Percentiles rank a stretch among this genome's conserved stretches.
phyloP scores from a whole-genome alignment of 2,888 invertebrate genomes.

The Lypha dubia region DNA sequence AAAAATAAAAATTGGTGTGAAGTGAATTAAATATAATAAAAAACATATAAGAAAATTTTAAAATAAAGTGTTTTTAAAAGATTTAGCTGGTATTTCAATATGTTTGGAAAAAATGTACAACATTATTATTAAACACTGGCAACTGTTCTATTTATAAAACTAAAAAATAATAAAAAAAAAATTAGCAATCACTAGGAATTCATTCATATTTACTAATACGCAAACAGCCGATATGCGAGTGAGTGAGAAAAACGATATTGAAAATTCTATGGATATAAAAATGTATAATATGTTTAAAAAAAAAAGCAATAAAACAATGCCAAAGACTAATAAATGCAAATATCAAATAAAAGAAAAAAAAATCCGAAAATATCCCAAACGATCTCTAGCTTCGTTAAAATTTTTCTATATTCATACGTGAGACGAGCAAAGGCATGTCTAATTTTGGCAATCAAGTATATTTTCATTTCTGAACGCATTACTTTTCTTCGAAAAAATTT shows the following conservation, averaged over 20 bases:
- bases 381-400: conserved; percentile 37
- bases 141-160: conserved; percentile 71
- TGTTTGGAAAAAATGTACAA: conserved; percentile 15
- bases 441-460: conserved; percentile 80
- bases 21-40: conserved; percentile 1
- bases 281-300: conserved; percentile 40
- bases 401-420: conserved; percentile 38
- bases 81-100: conserved; percentile 33
- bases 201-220: conserved; percentile 47
- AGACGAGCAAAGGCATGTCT: conserved; percentile 76
- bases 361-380: conserved; percentile 30
- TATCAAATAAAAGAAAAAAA: conserved; percentile 33
- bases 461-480: conserved; percentile 51
- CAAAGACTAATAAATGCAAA: conserved; percentile 58
- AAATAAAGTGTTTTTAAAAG: neutral
- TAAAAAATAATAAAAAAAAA: conserved; percentile 7
- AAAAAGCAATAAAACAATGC: conserved; percentile 56
- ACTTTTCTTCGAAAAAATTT: conserved; percentile 38
- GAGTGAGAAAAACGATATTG: conserved; percentile 21
- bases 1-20: conserved; percentile 10
- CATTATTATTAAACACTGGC: conserved; percentile 19
- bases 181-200: conserved; percentile 40
- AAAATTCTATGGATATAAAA: conserved; percentile 26
- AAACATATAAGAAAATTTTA: neutral
- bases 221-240: conserved; percentile 17